Base-by-base conservation (phyloP, 2,113 vertebrate species). In the Carassius gibelio region DNA sequence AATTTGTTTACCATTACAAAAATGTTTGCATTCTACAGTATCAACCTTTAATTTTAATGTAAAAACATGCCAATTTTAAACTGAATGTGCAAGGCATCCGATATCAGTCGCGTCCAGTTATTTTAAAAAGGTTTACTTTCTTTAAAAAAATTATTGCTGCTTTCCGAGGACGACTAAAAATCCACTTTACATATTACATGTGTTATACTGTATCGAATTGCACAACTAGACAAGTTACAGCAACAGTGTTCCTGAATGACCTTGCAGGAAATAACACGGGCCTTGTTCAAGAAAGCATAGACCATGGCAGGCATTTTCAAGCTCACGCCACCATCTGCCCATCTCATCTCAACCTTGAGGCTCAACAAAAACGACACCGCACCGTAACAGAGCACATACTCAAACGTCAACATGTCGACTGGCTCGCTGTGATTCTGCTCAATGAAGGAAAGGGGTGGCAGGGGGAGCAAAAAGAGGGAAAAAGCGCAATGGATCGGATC, bases 321-420 rank as follows among this genome's bases (percentile, higher is more conserved):
- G 62, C 30, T 48, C 75, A 17, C n/a, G 69, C 57, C 45, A 82
- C 84, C 81, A 84, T 84, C 84, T 86, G 85, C 38, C 72, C 48
- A 68, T 74, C 23, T 89, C 81, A 80, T 85, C 52, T 19, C 79
- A 86, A 88, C 86, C 84, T 88, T 88, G 82, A 71, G 88, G 86
- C 77, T 75, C 76, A 86, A 42, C 34, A 78, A 78, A 86, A 86
- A 84, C 21, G 21, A 30, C 19, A 34, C 26, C 21, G 48, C 68
- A 59, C 74, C 21, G 34, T 79, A 84, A 84, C 84, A 57, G 61
- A 84, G 34, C 45, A 78, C 81, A 78, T 55, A 79, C 76, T 14
- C 68, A 36, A 48, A 30, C n/a, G 36, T 30, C 50, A 19, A 74
- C 78, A 82, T 68, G 64, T 79, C 79, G 36, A 55, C 83, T 59